Conservation (phyloP, 1,140 invertebrate species). For the Drosophila sp. region DNA sequence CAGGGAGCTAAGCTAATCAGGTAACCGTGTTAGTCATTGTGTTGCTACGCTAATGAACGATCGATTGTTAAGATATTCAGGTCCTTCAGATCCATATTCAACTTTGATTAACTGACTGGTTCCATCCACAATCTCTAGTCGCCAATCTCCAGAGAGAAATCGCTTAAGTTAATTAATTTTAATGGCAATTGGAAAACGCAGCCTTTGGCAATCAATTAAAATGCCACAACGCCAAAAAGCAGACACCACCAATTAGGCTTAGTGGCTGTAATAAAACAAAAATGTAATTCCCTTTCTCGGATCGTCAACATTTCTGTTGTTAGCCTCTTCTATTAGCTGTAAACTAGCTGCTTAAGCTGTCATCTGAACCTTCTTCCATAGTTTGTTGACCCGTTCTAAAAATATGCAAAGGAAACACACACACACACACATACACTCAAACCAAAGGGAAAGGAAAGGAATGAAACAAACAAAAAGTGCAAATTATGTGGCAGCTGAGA, state of each 20-base stretch:
- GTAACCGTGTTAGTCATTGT: conserved; percentile 12
- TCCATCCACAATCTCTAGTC: not conserved
- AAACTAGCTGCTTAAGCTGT: conserved; percentile 44
- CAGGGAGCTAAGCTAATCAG: conserved; percentile 39
- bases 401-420: not conserved
- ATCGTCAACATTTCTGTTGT: conserved; percentile 5
- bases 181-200: conserved; percentile 35
- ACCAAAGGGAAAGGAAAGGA: conserved; percentile 16
- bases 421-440: not conserved
- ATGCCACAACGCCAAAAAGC: not conserved
- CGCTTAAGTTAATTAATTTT: conserved; percentile 28
- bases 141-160: not conserved
- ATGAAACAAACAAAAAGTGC: conserved; percentile 45
- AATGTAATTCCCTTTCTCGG: not conserved
- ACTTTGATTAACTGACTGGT: not conserved
- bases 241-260: conserved; percentile 20
- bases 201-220: conserved; percentile 43
- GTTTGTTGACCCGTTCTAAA: conserved; percentile 55
- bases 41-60: not conserved
- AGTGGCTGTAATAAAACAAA: conserved; percentile 34
- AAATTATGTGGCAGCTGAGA: conserved; percentile 59
- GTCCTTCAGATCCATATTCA: not conserved
- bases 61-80: too few species aligned
- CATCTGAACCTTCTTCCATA: conserved; percentile 23
- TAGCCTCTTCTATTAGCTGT: conserved; percentile 21